phyloP scores from a whole-genome alignment of 2,113 vertebrate species.

The Leucopsar rothschildi region DNA sequence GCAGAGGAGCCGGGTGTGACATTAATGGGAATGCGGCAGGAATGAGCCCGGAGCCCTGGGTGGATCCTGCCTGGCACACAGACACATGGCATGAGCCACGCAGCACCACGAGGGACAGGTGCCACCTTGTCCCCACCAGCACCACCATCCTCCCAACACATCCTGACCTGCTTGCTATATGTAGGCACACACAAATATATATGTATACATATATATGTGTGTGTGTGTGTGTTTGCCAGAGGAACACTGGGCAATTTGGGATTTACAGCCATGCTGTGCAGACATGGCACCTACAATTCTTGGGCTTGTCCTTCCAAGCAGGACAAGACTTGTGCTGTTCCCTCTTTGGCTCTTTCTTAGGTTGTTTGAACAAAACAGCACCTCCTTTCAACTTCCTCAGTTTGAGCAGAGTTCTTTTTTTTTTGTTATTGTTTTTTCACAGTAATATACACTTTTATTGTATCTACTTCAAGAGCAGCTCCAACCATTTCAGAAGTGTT shows the following conservation, averaged over 20 bases:
- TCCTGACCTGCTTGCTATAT: not conserved
- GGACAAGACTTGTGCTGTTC: not conserved
- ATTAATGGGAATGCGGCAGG: not conserved
- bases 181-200: not conserved
- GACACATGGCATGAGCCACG: accelerated
- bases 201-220: too few species aligned
- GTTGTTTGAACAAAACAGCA: not conserved
- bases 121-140: not conserved
- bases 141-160: not conserved
- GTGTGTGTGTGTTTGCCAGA: not conserved
- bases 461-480: not conserved
- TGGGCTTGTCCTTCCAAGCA: not conserved
- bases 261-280: accelerated
- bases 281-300: not conserved
- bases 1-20: not conserved
- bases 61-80: not conserved
- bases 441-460: not conserved
- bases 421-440: not conserved
- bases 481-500: not conserved
- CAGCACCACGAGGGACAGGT: not conserved
- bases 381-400: not conserved
- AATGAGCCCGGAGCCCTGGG: not conserved
- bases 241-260: not conserved
- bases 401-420: not conserved
- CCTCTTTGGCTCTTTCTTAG: not conserved